Evolutionary conservation across 2,797 vertebrate genomes (phyloP).

Genomic region (Haliaeetus vocifer): DNA sequence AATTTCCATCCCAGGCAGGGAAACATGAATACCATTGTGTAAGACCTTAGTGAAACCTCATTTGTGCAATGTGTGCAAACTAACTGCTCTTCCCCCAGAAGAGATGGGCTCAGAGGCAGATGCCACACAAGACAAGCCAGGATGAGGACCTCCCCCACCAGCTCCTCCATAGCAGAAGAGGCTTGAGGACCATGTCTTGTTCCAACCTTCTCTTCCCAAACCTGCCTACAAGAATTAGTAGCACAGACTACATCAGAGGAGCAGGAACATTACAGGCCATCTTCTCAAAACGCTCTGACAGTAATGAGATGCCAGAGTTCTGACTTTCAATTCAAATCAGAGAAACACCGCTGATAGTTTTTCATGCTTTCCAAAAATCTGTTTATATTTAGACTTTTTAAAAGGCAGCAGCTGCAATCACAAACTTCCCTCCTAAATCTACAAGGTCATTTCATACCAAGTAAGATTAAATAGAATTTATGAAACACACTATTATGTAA

Average conservation of each 20-base stretch:
- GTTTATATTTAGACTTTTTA: not conserved
- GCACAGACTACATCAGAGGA: not conserved
- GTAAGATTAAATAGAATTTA: not conserved
- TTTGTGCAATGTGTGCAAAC: too few relatives aligned
- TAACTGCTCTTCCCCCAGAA: not conserved
- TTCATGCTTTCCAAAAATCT: not conserved
- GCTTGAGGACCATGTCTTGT: not conserved
- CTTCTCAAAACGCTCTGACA: not conserved
- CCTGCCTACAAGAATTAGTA: not conserved
- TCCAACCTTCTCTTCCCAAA: not conserved
- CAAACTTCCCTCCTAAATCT: not conserved
- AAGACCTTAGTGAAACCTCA: not conserved
- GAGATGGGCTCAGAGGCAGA: not conserved
- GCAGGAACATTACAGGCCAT: not conserved
- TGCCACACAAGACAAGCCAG: not conserved
- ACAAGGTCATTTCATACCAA: not conserved
- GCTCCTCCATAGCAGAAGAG: not conserved
- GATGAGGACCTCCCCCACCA: not conserved
- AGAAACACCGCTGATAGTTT: not conserved
- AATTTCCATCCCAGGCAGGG: not conserved
- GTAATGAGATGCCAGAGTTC: not conserved
- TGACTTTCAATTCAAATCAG: not conserved
- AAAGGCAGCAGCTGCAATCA: conserved; percentile 19
- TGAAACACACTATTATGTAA: not conserved
- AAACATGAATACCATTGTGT: rapidly evolving